A percentile compares a stretch with the other conserved stretches of the same genome.
These are phyloP conservation scores for Nemurella pictetii DNA, from an alignment of 2,888 invertebrate species.

Conservation along the genomic window DNA sequence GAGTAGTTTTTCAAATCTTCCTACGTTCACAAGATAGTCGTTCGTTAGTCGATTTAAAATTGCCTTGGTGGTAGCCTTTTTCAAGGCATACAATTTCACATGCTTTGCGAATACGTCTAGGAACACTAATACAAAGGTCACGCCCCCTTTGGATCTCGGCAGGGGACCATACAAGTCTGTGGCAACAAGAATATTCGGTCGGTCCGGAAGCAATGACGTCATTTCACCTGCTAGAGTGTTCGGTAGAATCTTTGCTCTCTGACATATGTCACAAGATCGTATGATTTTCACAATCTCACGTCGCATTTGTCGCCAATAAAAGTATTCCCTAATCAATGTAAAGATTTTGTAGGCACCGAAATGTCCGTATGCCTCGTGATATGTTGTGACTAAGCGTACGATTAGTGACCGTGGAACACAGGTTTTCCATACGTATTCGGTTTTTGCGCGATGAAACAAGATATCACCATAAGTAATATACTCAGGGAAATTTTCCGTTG, in stretches of 20 bases:
- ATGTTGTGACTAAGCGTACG: not conserved
- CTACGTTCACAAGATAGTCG: not conserved
- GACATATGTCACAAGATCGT: conserved; percentile 27
- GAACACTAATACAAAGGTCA: conserved; percentile 8
- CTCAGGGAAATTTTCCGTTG: not conserved
- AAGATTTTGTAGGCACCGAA: not conserved
- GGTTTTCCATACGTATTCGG: not conserved
- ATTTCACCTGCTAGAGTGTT: not conserved
- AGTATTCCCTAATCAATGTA: not conserved
- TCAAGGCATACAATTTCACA: conserved; percentile 23
- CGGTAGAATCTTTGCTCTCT: conserved; percentile 21
- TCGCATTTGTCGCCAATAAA: not conserved
- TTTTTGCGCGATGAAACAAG: not conserved
- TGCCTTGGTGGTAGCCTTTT: conserved; percentile 27
- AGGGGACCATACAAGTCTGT: conserved; percentile 43
- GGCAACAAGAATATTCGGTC: conserved; percentile 41
- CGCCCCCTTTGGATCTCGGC: conserved; percentile 37
- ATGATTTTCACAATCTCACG: conserved; percentile 20
- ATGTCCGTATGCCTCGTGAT: not conserved
- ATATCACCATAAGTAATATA: too few relatives aligned
- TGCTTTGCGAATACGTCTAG: too few relatives aligned
- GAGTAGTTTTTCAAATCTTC: not conserved
- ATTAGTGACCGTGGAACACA: not conserved
- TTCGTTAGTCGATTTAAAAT: not conserved
- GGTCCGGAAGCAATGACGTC: not conserved